Percentiles rank a stretch among this genome's conserved stretches.
These are phyloP conservation scores for Neolamprologus toae DNA, from an alignment of 2,113 vertebrate species.

Conservation along the genomic window DNA sequence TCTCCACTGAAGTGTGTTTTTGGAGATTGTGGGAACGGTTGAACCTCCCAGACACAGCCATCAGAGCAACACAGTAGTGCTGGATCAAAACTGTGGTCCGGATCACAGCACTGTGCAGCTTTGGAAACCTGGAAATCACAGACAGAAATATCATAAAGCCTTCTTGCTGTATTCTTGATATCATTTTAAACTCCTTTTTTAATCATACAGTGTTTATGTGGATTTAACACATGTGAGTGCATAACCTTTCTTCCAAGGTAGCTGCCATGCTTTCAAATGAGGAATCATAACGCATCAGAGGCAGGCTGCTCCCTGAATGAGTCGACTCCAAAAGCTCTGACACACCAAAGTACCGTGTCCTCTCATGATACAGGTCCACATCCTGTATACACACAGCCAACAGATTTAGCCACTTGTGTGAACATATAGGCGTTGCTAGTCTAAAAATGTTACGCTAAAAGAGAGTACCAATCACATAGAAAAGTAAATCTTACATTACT, in stretches of 20 bases:
- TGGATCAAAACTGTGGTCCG: conserved; percentile 90
- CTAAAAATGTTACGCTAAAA: neutral
- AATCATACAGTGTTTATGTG: neutral
- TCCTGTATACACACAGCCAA: conserved; percentile 67
- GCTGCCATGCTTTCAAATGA: conserved; percentile 94
- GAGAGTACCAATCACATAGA: neutral
- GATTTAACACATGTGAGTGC: neutral
- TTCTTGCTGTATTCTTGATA: neutral
- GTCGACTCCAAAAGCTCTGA: conserved; percentile 91
- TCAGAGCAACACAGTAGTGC: conserved; percentile 91
- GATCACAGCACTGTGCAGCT: conserved; percentile 91
- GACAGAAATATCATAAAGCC: neutral
- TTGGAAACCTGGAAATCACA: conserved; percentile 81
- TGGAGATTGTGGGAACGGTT: conserved; percentile 73
- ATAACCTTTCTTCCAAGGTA: conserved; percentile 86
- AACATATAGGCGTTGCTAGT: neutral
- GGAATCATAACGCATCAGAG: conserved; percentile 87
- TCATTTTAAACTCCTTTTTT: neutral
- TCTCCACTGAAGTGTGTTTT: conserved; percentile 94
- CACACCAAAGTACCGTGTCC: conserved; percentile 88
- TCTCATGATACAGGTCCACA: conserved; percentile 86
- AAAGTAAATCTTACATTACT: conserved; percentile 75
- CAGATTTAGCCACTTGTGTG: neutral
- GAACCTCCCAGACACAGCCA: conserved; percentile 81
- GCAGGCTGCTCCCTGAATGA: conserved; percentile 84